phyloP scores from a whole-genome alignment of 2,888 invertebrate genomes.

The Cephonodes hylas region DNA sequence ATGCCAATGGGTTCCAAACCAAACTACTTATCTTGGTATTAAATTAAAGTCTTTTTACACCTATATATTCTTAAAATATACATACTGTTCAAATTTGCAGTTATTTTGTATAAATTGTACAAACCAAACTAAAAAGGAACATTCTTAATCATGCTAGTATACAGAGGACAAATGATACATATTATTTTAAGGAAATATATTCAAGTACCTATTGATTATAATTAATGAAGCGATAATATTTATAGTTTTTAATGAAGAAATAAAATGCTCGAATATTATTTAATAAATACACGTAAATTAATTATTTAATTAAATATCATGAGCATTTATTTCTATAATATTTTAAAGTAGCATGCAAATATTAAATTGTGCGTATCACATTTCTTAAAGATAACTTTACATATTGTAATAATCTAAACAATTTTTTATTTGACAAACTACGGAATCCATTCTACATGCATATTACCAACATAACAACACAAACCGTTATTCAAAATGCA shows the following conservation, averaged over 20 bases:
- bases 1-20: too few species aligned
- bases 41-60: too few species aligned
- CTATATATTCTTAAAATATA: background rate
- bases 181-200: background rate
- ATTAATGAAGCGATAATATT: background rate
- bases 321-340: background rate
- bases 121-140: background rate
- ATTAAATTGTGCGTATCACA: background rate
- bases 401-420: background rate
- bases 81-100: background rate
- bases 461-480: background rate
- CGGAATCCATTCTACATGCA: background rate
- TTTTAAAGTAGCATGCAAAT: background rate
- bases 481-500: background rate
- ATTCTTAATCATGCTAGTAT: background rate
- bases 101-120: background rate
- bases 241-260: background rate
- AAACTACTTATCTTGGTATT: too few species aligned
- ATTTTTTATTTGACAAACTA: background rate
- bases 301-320: too few species aligned
- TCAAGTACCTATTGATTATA: background rate
- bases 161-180: background rate
- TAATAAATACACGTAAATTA: too few species aligned
- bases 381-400: background rate
- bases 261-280: background rate